Base-by-base conservation (phyloP, 2,797 vertebrate species). In the Odontamblyopus rebecca region DNA sequence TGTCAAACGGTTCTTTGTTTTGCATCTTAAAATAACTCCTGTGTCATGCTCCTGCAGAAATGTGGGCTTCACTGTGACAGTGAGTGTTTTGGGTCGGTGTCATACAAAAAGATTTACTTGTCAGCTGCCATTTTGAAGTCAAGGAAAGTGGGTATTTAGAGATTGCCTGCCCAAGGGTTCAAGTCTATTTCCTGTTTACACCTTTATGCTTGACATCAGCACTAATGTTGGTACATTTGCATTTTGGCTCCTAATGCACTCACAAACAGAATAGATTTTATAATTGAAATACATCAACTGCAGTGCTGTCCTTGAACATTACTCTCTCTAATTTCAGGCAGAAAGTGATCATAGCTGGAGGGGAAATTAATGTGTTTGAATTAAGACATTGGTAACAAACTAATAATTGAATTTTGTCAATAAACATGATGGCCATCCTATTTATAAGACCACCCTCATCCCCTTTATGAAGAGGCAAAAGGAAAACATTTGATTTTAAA, bases 141-240 rank as follows among this genome's bases (percentile, higher is more conserved):
- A 12, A 15, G 32, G 32, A 30, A 35, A 19, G 35, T 50, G 1
- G 32, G 11, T 59, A 50, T 68, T 72, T 9, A 44, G 50, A 44
- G 67, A 63, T 71, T 66, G 67, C 56, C 61, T 67, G 75, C 68
- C 59, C 38, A 77, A 63, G 11, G 72, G 65, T 69, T 68, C 48
- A 62, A 69, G 80, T 67, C 67, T 56, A 38, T 2, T 19, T 38
- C 67, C 57, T 57, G 63, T 78, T 77, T 65, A 63, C 70, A 19
- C 72, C 61, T 15, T 51, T 60, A 77, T 63, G 16, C 29, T 61
- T 32, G 29, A 32, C 59, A 61, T 32, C 30, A 32, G 15, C 6
- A 61, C 18, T 38, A 35, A 62, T 8, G 8, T 38, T 38, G 19
- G 16, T 38, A 5, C 16, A 62, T 38, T 61, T 35, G 30, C 60